Conservation (phyloP, 2,113 vertebrate species). For the Lampris incognitus region DNA sequence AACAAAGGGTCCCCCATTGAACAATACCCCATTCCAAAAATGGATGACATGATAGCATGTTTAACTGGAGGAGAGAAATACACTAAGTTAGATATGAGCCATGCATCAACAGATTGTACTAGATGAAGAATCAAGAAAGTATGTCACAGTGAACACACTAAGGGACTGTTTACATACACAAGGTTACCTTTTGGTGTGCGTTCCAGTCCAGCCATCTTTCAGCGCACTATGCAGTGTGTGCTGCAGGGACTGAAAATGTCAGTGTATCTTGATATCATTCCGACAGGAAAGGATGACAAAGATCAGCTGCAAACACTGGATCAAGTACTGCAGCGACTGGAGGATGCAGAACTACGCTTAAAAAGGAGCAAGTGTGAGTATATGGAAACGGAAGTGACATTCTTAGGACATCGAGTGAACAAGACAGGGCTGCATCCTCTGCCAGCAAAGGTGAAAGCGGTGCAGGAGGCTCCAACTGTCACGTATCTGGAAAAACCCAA, state of each 20-base stretch:
- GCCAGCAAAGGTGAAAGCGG: too few species aligned
- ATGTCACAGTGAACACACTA: background rate
- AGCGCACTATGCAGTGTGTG: too few species aligned
- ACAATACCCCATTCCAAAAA: too few species aligned
- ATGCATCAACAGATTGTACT: too few species aligned
- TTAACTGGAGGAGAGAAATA: too few species aligned
- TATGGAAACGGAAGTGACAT: constrained; percentile 21
- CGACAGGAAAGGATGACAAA: too few species aligned
- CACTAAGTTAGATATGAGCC: too few species aligned
- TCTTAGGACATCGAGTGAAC: constrained; percentile 23
- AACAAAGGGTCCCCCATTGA: constrained; percentile 5
- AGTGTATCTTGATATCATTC: constrained; percentile 36
- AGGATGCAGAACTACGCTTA: background rate
- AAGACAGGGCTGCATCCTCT: constrained; percentile 5
- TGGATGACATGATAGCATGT: too few species aligned
- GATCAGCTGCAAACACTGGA: background rate
- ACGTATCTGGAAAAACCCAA: too few species aligned
- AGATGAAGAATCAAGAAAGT: too few species aligned
- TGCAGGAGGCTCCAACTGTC: too few species aligned
- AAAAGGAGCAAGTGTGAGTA: constrained; percentile 3
- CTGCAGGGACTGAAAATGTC: background rate
- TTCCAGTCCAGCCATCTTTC: too few species aligned
- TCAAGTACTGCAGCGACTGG: background rate
- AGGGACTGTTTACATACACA: constrained; percentile 23
- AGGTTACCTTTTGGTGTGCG: background rate